These are phyloP conservation scores for Micromussa lordhowensis DNA, from an alignment of 92 coral and sea anemone species.

Conservation along the genomic window DNA sequence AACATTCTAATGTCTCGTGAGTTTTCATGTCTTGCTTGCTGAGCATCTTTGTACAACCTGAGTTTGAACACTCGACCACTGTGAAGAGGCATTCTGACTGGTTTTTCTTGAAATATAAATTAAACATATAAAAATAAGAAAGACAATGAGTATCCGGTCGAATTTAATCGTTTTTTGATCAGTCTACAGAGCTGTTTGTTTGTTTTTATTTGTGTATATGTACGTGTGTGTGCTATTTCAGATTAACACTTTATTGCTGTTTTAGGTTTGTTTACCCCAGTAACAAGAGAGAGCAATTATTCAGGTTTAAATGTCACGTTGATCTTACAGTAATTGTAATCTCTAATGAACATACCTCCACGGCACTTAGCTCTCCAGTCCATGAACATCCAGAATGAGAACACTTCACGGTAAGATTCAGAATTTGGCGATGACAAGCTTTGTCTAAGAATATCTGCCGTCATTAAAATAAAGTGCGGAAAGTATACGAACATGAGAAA, in stretches of 20 bases:
- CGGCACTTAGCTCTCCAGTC: slow-evolving; percentile 66
- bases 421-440: slow-evolving; percentile 61
- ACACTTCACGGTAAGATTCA: slow-evolving; percentile 58
- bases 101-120: slow-evolving; percentile 35
- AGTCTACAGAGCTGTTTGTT: too few species aligned
- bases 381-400: slow-evolving; percentile 71
- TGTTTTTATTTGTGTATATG: too few species aligned
- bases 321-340: too few species aligned
- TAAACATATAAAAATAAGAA: too few species aligned
- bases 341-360: slow-evolving; percentile 59
- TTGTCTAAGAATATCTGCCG: slow-evolving; percentile 61
- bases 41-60: slow-evolving; percentile 51
- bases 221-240: too few species aligned
- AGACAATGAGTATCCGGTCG: too few species aligned
- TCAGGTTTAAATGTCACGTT: too few species aligned
- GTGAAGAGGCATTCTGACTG: slow-evolving; percentile 48
- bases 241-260: too few species aligned
- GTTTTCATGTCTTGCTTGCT: slow-evolving; percentile 30
- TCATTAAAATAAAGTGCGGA: not conserved
- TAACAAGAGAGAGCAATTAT: too few species aligned
- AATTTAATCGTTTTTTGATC: too few species aligned
- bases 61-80: slow-evolving; percentile 58
- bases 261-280: too few species aligned
- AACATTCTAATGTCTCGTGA: slow-evolving; percentile 60
- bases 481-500: not conserved